Percentiles rank a stretch among this genome's conserved stretches.
These are phyloP conservation scores for Ivindomyrus marchei DNA, from an alignment of 2,113 vertebrate genomes.

Conservation along the genomic window DNA sequence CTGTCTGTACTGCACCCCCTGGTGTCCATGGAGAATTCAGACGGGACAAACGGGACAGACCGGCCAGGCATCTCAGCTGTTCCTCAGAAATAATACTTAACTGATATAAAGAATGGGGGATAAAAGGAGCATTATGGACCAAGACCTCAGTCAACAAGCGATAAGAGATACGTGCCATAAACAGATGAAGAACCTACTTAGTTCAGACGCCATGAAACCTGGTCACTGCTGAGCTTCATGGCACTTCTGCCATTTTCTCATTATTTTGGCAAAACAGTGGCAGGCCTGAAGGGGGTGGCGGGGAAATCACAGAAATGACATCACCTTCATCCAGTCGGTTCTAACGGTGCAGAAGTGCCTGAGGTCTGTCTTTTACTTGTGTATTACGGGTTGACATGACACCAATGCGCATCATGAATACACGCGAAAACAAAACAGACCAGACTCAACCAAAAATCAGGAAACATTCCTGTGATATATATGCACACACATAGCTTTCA, in stretches of 20 bases:
- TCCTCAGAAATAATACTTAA: neutral
- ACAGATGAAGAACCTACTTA: neutral
- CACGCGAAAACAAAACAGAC: neutral
- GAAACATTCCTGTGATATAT: neutral
- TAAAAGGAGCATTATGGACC: neutral
- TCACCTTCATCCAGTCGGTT: neutral
- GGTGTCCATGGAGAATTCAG: neutral
- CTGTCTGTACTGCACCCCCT: neutral
- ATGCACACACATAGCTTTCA: neutral
- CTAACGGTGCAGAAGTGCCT: neutral
- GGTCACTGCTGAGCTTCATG: neutral
- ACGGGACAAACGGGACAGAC: neutral
- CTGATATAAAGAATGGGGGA: neutral
- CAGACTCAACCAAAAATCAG: neutral
- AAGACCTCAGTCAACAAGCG: neutral
- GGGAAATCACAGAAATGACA: neutral
- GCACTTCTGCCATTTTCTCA: neutral
- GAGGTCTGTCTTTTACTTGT: neutral
- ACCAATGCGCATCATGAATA: neutral
- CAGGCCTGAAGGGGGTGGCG: neutral
- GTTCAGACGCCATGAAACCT: neutral
- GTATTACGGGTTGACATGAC: neutral
- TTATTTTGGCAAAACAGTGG: neutral
- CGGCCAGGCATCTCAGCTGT: neutral
- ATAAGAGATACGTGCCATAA: neutral